Evolutionary conservation across 2,797 vertebrate genomes (phyloP), one percentile per base, ranked within the genome.

Genomic region (Sciaenops ocellatus): DNA sequence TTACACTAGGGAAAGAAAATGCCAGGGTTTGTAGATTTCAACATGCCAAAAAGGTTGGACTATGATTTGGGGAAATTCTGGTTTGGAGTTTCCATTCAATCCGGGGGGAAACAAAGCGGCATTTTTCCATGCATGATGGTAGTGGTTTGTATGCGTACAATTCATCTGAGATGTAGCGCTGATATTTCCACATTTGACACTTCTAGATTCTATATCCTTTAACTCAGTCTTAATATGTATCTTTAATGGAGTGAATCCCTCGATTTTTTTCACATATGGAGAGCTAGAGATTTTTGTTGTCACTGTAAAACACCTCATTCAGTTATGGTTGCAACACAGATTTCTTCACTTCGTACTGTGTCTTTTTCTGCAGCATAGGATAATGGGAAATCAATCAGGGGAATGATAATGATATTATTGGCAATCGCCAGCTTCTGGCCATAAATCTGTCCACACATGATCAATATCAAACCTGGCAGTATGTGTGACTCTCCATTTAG

Each of bases 41-140:
- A 44, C 2, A 12, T 79, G 87, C 80, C 75, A 74, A 57, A 46
- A 72, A 74, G 75, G 69, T 84, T 86, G 86, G 75, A 87, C 76
- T 83, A 44, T 50, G 55, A 69, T 11, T 69, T 8, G 11, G 78
- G 71, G 44, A 82, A 83, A 68, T 76, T 78, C 73, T 66, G 54
- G 51, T 68, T 71, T 55, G 41, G 18, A 73, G 42, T 76, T 89
- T 88, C 83, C 75, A 83, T 24, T 74, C 38, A 69, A 42, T 73
- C 61, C 51, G 44, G 28, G 15, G 42, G 26, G 82, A 83, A 82
- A 73, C 83, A 85, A 85, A 82, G 50, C 66, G 56, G 44, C 17
- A 60, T 30, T 76, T 79, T 80, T 62, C 66, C 69, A 67, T 61
- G 28, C 34, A 41, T 47, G 44, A 62, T n/a, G 28, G 42, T n/a